Evolutionary conservation across 2,888 invertebrate species (phyloP).

Genomic region (Cephus spinipes): DNA sequence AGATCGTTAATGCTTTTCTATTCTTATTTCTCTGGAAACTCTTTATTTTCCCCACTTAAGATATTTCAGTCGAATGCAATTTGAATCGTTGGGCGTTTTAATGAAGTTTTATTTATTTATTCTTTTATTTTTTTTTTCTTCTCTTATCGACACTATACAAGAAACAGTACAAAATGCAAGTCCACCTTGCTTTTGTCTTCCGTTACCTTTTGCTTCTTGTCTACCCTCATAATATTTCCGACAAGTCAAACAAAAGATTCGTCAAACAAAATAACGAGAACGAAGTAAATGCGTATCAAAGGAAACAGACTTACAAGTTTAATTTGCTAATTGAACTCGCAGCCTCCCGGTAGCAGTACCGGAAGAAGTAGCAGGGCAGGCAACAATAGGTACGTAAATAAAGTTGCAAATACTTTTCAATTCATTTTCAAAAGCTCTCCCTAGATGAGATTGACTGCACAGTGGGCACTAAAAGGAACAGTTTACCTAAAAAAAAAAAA

Average conservation of each 20-base stretch:
- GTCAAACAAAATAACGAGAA: neutral
- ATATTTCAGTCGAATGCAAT: neutral
- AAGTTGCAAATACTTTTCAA: conserved; percentile 38
- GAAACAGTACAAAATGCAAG: neutral
- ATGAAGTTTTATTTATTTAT: neutral
- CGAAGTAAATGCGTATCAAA: conserved; percentile 33
- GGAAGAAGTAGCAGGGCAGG: neutral
- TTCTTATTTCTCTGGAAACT: neutral
- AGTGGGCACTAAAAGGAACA: neutral
- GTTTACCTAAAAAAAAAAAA: conserved; percentile 11
- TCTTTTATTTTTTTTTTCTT: neutral
- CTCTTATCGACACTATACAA: neutral
- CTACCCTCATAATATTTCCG: conserved; percentile 36
- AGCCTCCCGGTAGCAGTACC: conserved; percentile 20
- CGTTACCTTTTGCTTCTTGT: neutral
- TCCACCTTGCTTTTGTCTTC: neutral
- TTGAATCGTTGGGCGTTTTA: neutral
- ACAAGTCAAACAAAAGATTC: conserved; percentile 39
- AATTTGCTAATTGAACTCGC: conserved; percentile 47
- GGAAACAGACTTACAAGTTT: conserved; percentile 37
- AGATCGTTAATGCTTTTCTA: neutral
- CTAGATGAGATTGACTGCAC: neutral
- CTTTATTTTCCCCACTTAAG: neutral
- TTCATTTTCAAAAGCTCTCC: conserved; percentile 30
- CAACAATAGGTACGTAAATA: conserved; percentile 38